phyloP scores from a whole-genome alignment of 2,113 vertebrate genomes.

The Pollimyrus isidori region DNA sequence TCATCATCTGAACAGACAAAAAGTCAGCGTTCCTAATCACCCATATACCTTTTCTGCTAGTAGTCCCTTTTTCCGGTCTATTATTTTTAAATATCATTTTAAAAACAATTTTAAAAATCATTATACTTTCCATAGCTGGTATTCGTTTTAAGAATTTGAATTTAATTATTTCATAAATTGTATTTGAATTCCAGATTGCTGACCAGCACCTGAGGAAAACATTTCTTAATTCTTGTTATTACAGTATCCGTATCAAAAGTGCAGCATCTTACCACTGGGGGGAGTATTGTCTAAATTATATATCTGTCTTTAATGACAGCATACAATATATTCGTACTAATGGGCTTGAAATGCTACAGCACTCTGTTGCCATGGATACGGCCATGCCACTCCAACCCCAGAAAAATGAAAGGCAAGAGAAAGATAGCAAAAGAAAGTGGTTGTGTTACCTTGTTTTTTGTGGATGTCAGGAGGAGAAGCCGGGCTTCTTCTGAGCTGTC shows the following conservation, averaged over 20 bases:
- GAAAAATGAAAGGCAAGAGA: not conserved
- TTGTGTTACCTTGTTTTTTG: not conserved
- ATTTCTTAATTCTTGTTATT: not conserved
- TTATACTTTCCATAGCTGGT: not conserved
- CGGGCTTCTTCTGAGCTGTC: not conserved
- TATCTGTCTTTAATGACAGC: not conserved
- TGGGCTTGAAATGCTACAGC: conserved; percentile 6
- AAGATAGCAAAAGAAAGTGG: not conserved
- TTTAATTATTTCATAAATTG: not conserved
- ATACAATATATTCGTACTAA: not conserved
- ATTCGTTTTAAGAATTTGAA: not conserved
- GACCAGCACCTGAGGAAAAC: not conserved
- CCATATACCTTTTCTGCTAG: not conserved
- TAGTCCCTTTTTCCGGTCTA: not conserved
- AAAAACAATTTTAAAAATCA: not conserved
- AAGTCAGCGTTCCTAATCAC: not conserved
- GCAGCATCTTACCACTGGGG: conserved; percentile 9
- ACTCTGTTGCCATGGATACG: conserved; percentile 2
- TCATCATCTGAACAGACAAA: not conserved
- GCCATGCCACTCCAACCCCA: not conserved
- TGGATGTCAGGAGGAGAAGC: not conserved
- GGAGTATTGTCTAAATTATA: conserved; percentile 14
- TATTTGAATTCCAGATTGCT: not conserved
- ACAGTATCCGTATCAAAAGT: not conserved
- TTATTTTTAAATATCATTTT: not conserved